Evolutionary conservation across 2,113 vertebrate genomes (phyloP), one percentile per base, ranked within the genome.

Genomic region (Paedocypris sp.): DNA sequence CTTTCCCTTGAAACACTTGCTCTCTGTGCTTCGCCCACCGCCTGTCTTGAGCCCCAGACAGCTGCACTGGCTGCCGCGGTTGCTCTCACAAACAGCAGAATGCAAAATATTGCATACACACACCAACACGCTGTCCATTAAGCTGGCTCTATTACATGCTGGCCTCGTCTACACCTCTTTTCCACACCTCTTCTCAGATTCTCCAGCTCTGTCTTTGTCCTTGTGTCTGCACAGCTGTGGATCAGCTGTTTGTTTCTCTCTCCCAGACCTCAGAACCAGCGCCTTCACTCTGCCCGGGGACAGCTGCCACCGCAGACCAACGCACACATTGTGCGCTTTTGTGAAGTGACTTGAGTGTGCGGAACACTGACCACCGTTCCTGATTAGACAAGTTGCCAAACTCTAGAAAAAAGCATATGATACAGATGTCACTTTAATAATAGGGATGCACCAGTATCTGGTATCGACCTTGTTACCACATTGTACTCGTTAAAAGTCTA

Each of bases 201-300:
- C 50, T 49, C 56, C 49, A n/a, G 52, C 62, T 72, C 60, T 38
- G 38, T 52, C 45, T 32, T 28, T 35, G 31, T 48, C 51, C 59
- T 51, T 68, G 64, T 79, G 78, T 77, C 79, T 71, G 80, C 82
- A 82, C 84, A 84, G 83, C 85, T 86, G 85, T 80, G 79, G 62
- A 76, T 87, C 83, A 86, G 82, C 83, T 87, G 85, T 79, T 56
- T 43, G 74, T 48, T n/a, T n/a, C 70, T 69, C 72, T 70, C 69
- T 73, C 72, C 67, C 69, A 71, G 70, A 64, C 53, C 71, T 75
- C 72, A 58, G 67, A 72, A 76, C 57, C 63, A 59, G 65, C 43
- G 58, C 48, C 57, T 46, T 46, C 61, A 32, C 63, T 47, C 62
- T 11, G 15, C 49, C 51, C 20, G 8, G 33, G 13, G 50, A 64